phyloP scores from a whole-genome alignment of 2,113 vertebrate species.

The Pedetes capensis region DNA sequence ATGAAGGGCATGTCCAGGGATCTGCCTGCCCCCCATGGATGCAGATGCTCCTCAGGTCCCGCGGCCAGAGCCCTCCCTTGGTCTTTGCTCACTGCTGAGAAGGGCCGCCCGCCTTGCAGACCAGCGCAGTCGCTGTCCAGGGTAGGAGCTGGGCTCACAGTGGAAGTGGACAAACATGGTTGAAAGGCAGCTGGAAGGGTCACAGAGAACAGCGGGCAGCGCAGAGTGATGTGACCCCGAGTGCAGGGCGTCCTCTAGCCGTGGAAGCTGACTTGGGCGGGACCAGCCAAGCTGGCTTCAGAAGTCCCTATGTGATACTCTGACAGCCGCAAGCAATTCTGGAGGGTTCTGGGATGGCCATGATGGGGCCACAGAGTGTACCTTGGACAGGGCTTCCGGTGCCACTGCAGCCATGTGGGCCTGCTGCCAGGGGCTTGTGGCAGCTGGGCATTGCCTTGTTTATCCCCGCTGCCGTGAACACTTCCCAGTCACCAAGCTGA shows the following conservation, averaged over 20 bases:
- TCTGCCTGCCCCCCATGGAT: no score
- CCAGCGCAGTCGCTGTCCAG: not conserved
- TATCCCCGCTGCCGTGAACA: rapidly evolving
- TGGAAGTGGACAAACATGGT: not conserved
- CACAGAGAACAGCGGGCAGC: no score
- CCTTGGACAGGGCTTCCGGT: not conserved
- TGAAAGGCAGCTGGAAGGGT: no score
- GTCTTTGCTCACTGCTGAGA: not conserved
- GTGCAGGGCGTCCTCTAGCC: no score
- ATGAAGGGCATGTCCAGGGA: not conserved
- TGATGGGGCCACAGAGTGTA: rapidly evolving
- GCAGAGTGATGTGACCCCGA: not conserved
- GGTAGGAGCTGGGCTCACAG: not conserved
- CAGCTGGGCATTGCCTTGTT: rapidly evolving
- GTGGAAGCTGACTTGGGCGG: rapidly evolving
- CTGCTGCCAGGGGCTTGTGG: rapidly evolving
- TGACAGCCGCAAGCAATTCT: no score
- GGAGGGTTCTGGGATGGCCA: rapidly evolving
- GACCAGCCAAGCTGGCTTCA: not conserved
- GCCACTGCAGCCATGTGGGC: rapidly evolving
- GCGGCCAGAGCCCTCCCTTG: not conserved
- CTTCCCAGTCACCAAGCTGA: rapidly evolving
- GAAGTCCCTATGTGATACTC: not conserved
- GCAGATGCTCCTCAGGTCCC: not conserved
- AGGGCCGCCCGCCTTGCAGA: not conserved